Evolutionary conservation across 2,797 vertebrate species (phyloP).

Genomic region (Pseudochirops corinnae): DNA sequence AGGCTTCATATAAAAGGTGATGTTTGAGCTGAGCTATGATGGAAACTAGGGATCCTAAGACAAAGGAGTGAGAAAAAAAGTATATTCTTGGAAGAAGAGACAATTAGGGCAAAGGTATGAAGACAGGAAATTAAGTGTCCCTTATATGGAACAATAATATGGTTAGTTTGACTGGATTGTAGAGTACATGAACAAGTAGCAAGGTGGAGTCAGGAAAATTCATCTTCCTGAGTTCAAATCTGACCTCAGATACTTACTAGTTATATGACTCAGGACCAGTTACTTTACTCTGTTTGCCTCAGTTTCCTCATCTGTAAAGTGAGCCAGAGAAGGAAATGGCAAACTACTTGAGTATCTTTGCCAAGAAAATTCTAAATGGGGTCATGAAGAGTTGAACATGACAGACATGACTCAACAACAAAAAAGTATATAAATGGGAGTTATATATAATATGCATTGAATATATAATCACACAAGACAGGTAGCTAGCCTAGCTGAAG

Average conservation of each 20-base stretch:
- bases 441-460: neutral
- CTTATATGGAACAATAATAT: neutral
- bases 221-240: neutral
- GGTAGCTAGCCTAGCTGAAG: neutral
- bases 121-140: neutral
- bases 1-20: neutral
- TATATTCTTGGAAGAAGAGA: neutral
- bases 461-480: neutral
- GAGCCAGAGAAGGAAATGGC: neutral
- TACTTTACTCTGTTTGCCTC: neutral
- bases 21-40: neutral
- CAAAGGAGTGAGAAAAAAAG: neutral
- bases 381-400: neutral
- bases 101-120: neutral
- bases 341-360: neutral
- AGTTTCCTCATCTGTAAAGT: neutral
- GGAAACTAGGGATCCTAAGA: neutral
- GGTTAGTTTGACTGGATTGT: neutral
- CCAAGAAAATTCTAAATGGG: neutral
- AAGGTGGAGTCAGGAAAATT: neutral
- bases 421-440: neutral
- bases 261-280: neutral
- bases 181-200: neutral
- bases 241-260: neutral
- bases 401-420: neutral